phyloP scores from a whole-genome alignment of 2,113 vertebrate species.

The Bagarius yarrelli region DNA sequence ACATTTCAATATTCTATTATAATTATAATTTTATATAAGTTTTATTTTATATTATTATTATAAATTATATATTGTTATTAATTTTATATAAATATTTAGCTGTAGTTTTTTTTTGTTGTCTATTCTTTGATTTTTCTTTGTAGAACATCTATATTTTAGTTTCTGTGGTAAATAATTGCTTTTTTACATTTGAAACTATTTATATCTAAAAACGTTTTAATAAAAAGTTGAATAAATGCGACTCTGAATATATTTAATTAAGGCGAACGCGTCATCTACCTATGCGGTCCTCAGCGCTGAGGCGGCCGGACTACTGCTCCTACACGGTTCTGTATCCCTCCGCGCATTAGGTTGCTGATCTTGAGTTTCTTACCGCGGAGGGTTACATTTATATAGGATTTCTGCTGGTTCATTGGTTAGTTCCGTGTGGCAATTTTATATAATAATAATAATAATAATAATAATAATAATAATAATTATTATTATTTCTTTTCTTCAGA shows the following conservation, averaged over 20 bases:
- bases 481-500: too few relatives aligned
- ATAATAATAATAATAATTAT: too few relatives aligned
- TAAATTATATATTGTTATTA: too few relatives aligned
- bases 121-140: too few relatives aligned
- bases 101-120: too few relatives aligned
- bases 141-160: background rate
- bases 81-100: too few relatives aligned
- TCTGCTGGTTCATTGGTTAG: background rate
- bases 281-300: background rate
- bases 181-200: too few relatives aligned
- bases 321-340: background rate
- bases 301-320: background rate
- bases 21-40: too few relatives aligned
- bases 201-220: too few relatives aligned
- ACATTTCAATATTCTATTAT: too few relatives aligned
- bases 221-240: background rate
- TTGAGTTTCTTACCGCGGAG: background rate
- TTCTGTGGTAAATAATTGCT: too few relatives aligned
- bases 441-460: background rate
- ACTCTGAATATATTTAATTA: background rate
- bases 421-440: background rate
- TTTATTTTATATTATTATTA: too few relatives aligned
- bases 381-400: background rate
- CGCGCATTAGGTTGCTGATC: background rate
- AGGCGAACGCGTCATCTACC: background rate